phyloP scores from a whole-genome alignment of 2,797 vertebrate species.

The Thamnophis elegans region DNA sequence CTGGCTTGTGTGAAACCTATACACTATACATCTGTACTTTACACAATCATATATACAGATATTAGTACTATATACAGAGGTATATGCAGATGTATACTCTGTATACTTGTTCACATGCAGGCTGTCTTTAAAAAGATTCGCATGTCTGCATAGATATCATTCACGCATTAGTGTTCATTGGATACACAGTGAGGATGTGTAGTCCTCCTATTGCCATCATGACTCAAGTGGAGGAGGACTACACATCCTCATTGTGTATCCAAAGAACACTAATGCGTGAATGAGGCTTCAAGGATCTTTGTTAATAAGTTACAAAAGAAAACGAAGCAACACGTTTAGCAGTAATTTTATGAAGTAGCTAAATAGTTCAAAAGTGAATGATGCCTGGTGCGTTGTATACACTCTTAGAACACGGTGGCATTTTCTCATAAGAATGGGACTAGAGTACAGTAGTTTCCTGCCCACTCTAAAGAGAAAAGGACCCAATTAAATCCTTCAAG shows the following conservation, averaged over 20 bases:
- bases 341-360: not conserved
- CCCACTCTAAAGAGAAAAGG: not conserved
- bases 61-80: not conserved
- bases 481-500: not conserved
- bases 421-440: not conserved
- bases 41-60: not conserved
- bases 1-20: not conserved
- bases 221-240: not conserved
- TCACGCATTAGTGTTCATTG: too few species aligned
- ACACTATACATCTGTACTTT: not conserved
- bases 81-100: not conserved
- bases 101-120: not conserved
- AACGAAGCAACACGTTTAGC: not conserved
- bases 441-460: not conserved
- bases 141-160: not conserved
- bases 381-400: not conserved
- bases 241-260: not conserved
- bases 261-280: not conserved
- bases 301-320: slow-evolving; percentile 13
- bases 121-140: not conserved
- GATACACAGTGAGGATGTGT: too few species aligned
- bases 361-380: not conserved
- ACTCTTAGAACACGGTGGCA: slow-evolving; percentile 5
- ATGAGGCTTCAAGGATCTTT: slow-evolving; percentile 1
- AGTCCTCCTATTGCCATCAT: not conserved